Evolutionary conservation across 2,888 invertebrate species (phyloP), one percentile per base, ranked within the genome.

Genomic region (Onthophagus sagittarius): DNA sequence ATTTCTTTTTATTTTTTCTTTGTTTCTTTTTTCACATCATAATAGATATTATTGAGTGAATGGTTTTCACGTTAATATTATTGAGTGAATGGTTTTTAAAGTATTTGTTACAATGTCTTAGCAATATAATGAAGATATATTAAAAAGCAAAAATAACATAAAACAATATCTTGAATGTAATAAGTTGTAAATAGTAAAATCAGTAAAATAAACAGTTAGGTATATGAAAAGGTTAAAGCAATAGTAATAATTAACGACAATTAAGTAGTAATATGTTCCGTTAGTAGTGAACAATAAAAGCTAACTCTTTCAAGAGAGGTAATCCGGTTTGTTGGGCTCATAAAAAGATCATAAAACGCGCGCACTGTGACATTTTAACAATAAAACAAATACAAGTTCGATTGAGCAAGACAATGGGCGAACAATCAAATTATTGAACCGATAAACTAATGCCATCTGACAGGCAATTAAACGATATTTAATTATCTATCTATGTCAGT

Each of bases 391-490:
- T 53, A 53, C 4, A 53, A 53, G 39, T 53, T 53, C 23, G 23
- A 53, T 53, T 53, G 39, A 7, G 39, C 39, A 53, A 53, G 39
- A 53, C 39, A 53, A 53, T 53, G 39, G 39, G 2, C 39, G 23
- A 23, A 53, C 39, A 53, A 53, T 23, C 67, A 67, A 23, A 15
- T 6, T 5, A 67, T 23, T 32, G 23, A 31, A 67, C 64, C 9
- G 9, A 23, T 31, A 31, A 67, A 67, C 23, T 67, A 67, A 67
- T 67, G 32, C 31, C 15, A 23, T n/a, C 23, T 67, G 67, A 67
- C 67, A 67, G 32, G 67, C 67, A 67, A 15, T 67, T 67, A 67
- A 67, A 31, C 67, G 23, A 23, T n/a, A 67, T 67, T 67, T 67
- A 67, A 67, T 67, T 31, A 7, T 15, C 67, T 67, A 23, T 23